Conservation (phyloP, 2,797 vertebrate species). For the Semaprochilodus insignis region DNA sequence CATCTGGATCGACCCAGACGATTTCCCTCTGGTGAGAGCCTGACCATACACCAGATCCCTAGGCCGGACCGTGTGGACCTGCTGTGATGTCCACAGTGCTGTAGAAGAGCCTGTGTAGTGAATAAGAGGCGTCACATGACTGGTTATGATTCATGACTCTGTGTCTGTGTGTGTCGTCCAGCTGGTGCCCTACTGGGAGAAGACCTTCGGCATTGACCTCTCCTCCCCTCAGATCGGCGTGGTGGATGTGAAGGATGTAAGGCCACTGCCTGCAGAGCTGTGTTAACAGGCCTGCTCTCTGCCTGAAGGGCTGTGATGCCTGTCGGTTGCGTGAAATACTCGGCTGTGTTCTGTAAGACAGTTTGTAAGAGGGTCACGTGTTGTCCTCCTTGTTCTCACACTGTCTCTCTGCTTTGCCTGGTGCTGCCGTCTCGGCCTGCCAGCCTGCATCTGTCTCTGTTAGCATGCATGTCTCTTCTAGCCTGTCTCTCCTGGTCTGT, state of each 20-base stretch:
- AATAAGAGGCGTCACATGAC: not conserved
- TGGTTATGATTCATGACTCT: not conserved
- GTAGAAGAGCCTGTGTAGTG: not conserved
- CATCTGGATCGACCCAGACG: constrained; percentile 93
- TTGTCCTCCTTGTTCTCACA: not conserved
- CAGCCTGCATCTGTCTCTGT: not conserved
- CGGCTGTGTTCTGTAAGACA: constrained; percentile 31
- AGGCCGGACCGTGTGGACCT: too few species aligned
- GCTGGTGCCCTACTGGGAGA: constrained; percentile 95
- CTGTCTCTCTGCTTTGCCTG: not conserved
- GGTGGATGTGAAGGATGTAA: constrained; percentile 92
- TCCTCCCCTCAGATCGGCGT: constrained; percentile 90
- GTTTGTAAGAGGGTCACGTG: constrained; percentile 7
- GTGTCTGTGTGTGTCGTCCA: constrained; percentile 58
- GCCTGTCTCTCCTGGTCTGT: not conserved
- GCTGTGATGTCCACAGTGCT: too few species aligned
- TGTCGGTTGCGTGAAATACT: constrained; percentile 26
- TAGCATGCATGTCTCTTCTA: too few species aligned
- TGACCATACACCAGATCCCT: not conserved
- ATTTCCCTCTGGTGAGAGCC: constrained; percentile 88
- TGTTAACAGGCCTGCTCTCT: constrained; percentile 20
- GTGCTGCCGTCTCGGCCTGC: not conserved
- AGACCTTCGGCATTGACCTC: constrained; percentile 89
- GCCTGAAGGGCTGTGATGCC: constrained; percentile 31
- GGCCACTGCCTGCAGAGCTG: constrained; percentile 53